Base-by-base conservation (phyloP, 2,797 vertebrate genomes). In the Tympanoctomys barrerae region DNA sequence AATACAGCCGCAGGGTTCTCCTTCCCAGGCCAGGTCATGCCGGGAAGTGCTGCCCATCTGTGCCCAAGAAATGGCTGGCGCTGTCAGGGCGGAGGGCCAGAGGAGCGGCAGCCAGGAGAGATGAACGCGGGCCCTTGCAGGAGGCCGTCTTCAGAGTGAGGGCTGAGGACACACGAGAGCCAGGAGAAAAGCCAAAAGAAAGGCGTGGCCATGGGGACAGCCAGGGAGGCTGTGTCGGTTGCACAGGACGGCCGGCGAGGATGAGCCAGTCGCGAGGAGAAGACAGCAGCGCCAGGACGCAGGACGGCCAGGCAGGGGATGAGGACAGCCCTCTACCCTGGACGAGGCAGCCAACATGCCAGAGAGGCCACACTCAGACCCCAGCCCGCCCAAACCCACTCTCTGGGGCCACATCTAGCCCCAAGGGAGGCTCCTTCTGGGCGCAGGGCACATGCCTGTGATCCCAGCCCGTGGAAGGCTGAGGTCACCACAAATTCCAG, bases 1-100 rank as follows among this genome's bases (percentile, higher is more conserved):
- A 62, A 90, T 95, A 95, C 9, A 96, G 96, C 96, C 92, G 90
- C 73, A 52, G 96, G 66, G 79, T 81, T 57, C 79, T 39, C 59
- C 18, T 31, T 8, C 81, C 36, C 39, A 21, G 36, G n/a, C 54
- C 19, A 26, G 89, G 36, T 52, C 52, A 57, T 31, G 21, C 68
- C 26, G 49, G 70, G 46, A 80, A 75, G 57, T 2, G 77, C 64
- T 26, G 9, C 39, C 81, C 73, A 36, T 36, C 33, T 89, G 71
- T 61, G 84, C 82, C 73, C 9, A 19, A 54, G 64, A 42, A 64
- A 8, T 19, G 24, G 80, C 70, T 31, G n/a, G 39, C 33, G 19
- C 36, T n/a, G 0, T 0, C 31, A 11, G n/a, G 36, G n/a, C 49
- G 10, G 5, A 18, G 78, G 1, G 14, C 31, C 24, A 75, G 46